These are phyloP conservation scores for Indicator maculatus DNA, from an alignment of 2,113 vertebrate species.

Conservation along the genomic window DNA sequence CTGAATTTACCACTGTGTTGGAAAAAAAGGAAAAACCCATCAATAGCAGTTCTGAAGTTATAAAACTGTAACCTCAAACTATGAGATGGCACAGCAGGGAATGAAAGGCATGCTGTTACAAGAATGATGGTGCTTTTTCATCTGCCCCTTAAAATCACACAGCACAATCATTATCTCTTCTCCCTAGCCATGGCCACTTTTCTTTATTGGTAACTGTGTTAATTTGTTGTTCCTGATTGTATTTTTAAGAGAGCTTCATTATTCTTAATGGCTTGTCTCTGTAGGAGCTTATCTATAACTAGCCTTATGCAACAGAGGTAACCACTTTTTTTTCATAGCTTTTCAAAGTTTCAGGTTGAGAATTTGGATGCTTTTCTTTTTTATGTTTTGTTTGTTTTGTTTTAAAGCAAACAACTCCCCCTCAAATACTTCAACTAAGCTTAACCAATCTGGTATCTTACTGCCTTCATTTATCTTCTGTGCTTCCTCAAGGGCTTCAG, in stretches of 20 bases:
- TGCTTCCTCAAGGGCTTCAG: background rate
- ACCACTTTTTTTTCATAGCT: background rate
- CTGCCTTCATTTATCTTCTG: background rate
- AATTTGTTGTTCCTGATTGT: constrained; percentile 11
- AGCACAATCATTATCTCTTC: background rate
- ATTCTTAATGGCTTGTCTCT: constrained; percentile 4
- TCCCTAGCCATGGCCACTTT: background rate
- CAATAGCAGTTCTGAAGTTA: constrained; percentile 11
- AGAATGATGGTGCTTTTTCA: constrained; percentile 8
- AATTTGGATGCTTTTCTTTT: background rate
- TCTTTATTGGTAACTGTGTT: background rate
- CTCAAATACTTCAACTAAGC: background rate
- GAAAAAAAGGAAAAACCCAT: background rate
- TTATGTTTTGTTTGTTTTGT: background rate
- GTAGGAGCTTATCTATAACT: background rate
- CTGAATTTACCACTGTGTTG: background rate
- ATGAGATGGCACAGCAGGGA: constrained; percentile 19
- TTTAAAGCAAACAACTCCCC: background rate
- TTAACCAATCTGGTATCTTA: background rate
- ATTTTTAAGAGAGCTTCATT: constrained; percentile 6
- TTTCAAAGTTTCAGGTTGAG: background rate
- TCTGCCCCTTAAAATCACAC: background rate
- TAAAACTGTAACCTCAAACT: background rate
- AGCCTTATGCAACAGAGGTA: background rate
- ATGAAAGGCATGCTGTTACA: background rate